Evolutionary conservation across 2,888 invertebrate species (phyloP).

Genomic region (Adelphocoris suturalis): DNA sequence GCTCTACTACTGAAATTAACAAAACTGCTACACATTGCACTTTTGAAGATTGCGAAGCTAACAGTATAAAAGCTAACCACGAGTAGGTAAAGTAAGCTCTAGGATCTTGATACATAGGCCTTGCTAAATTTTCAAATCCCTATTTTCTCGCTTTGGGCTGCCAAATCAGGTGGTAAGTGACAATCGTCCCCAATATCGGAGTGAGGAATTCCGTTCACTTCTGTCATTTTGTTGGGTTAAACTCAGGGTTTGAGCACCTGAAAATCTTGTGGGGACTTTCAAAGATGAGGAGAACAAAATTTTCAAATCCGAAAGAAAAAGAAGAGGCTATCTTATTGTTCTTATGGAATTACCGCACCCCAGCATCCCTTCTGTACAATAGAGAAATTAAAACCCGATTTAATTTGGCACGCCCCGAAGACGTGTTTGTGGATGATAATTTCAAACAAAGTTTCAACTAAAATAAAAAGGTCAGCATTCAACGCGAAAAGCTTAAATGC

Average conservation of each 20-base stretch:
- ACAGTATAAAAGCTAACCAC: too few species aligned
- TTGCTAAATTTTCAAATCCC: background rate
- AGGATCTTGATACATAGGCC: too few species aligned
- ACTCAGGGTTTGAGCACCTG: background rate
- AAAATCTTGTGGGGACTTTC: slow-evolving; percentile 18
- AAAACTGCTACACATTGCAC: too few species aligned
- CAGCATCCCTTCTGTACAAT: background rate
- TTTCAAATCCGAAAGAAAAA: background rate
- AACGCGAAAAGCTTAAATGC: background rate
- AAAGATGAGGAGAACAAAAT: slow-evolving; percentile 29
- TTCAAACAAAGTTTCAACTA: background rate
- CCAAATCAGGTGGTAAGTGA: background rate
- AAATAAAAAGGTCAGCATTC: background rate
- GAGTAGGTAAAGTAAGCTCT: too few species aligned
- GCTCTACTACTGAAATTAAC: too few species aligned
- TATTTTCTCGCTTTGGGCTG: background rate
- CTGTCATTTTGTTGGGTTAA: background rate
- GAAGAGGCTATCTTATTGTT: background rate
- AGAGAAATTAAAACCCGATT: slow-evolving; percentile 1
- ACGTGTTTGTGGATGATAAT: background rate
- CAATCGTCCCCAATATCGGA: background rate
- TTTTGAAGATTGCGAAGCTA: too few species aligned
- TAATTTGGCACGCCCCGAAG: background rate
- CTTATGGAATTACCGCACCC: background rate
- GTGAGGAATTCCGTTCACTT: background rate